These are phyloP conservation scores for Stenopsyche tienmushanensis DNA, from an alignment of 1,140 invertebrate species.

Conservation along the genomic window DNA sequence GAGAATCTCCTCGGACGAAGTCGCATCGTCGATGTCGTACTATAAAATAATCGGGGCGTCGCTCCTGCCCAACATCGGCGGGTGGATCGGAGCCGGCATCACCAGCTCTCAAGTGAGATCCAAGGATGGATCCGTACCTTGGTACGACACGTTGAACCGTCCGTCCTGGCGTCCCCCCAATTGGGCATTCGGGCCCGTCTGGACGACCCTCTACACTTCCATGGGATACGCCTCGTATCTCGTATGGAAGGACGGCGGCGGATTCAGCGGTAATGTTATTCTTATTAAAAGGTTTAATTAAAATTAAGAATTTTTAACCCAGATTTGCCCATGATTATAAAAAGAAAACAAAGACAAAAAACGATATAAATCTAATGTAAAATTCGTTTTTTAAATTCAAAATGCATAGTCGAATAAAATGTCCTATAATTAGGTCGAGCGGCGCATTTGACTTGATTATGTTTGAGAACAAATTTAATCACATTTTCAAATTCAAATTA, in stretches of 20 bases:
- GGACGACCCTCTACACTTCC: slow-evolving; percentile 76
- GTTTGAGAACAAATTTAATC: no score
- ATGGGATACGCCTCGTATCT: slow-evolving; percentile 89
- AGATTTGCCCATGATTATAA: no score
- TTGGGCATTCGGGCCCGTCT: slow-evolving; percentile 76
- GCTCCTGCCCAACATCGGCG: slow-evolving; percentile 51
- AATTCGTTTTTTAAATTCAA: no score
- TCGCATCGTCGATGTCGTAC: background rate
- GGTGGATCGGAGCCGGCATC: slow-evolving; percentile 49
- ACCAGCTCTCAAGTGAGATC: slow-evolving; percentile 45
- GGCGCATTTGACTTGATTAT: no score
- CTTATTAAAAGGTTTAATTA: no score
- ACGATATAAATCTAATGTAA: no score
- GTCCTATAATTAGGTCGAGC: no score
- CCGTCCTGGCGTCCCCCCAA: slow-evolving; percentile 80
- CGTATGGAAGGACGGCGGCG: slow-evolving; percentile 76
- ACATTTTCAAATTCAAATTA: no score
- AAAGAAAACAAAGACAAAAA: no score
- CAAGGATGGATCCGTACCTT: slow-evolving; percentile 41
- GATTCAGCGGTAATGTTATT: slow-evolving; percentile 65
- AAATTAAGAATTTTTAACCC: no score
- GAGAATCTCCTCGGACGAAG: no score
- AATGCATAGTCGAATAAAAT: no score
- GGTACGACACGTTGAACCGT: slow-evolving; percentile 68
- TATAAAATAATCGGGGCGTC: slow-evolving; percentile 49